Conservation (phyloP, 1,140 invertebrate genomes). For the Lepidotrigona ventralis region DNA sequence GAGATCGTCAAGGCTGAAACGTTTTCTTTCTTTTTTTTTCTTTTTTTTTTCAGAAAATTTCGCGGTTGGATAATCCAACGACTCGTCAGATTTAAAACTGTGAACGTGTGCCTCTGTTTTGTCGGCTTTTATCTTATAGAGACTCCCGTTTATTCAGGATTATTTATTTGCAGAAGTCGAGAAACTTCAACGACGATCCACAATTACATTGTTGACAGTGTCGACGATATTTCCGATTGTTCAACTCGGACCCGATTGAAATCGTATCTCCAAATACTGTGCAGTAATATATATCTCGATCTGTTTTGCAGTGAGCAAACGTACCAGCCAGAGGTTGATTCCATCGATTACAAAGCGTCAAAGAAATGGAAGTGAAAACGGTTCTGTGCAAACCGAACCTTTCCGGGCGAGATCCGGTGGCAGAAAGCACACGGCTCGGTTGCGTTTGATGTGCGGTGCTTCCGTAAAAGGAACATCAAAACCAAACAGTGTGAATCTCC, state of each 20-base stretch:
- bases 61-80: no score
- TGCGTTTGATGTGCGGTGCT: not conserved
- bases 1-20: not conserved
- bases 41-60: no score
- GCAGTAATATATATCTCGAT: not conserved
- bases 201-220: no score
- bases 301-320: slow-evolving; percentile 1
- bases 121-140: no score
- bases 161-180: no score
- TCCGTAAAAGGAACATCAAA: not conserved
- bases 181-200: no score
- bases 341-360: not conserved
- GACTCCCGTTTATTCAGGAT: no score
- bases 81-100: no score
- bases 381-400: not conserved
- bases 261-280: not conserved
- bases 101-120: no score
- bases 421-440: no score
- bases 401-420: not conserved
- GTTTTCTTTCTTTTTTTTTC: no score
- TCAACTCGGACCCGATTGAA: not conserved
- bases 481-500: no score
- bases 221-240: not conserved
- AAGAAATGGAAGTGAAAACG: not conserved
- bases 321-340: not conserved